Evolutionary conservation across 2,888 invertebrate genomes (phyloP).

Genomic region (Magallana nippona): DNA sequence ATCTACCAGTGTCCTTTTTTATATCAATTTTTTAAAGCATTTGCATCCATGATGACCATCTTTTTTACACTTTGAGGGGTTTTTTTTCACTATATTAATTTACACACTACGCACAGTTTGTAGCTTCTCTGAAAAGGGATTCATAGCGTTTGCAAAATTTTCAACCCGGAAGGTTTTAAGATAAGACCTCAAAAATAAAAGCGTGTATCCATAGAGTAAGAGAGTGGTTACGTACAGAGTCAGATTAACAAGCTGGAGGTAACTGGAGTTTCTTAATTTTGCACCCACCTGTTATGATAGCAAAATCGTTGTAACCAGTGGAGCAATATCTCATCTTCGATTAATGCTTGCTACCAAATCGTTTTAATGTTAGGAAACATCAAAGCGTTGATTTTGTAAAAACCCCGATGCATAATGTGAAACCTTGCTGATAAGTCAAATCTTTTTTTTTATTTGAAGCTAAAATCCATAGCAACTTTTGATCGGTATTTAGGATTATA

Average conservation of each 20-base stretch:
- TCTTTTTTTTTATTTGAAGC: neutral
- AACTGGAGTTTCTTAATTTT: neutral
- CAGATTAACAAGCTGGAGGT: neutral
- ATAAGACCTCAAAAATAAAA: neutral
- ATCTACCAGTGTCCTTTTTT: too few relatives aligned
- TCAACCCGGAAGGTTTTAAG: too few relatives aligned
- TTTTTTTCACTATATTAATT: too few relatives aligned
- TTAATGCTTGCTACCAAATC: neutral
- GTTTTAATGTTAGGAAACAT: constrained; percentile 4
- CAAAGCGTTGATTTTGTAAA: constrained; percentile 20
- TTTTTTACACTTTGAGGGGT: too few relatives aligned
- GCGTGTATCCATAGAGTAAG: neutral
- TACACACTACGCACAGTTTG: too few relatives aligned
- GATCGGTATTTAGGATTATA: neutral
- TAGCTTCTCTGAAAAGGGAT: too few relatives aligned
- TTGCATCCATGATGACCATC: too few relatives aligned
- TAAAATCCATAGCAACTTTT: neutral
- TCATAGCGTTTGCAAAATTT: too few relatives aligned
- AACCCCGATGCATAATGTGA: neutral
- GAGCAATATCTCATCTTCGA: neutral
- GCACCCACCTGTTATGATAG: constrained; percentile 17
- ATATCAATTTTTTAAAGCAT: too few relatives aligned
- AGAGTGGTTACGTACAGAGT: neutral
- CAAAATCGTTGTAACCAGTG: neutral
- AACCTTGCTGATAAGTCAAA: neutral